These are phyloP conservation scores for Acronicta aceris DNA, from an alignment of 2,888 invertebrate species.

Conservation along the genomic window DNA sequence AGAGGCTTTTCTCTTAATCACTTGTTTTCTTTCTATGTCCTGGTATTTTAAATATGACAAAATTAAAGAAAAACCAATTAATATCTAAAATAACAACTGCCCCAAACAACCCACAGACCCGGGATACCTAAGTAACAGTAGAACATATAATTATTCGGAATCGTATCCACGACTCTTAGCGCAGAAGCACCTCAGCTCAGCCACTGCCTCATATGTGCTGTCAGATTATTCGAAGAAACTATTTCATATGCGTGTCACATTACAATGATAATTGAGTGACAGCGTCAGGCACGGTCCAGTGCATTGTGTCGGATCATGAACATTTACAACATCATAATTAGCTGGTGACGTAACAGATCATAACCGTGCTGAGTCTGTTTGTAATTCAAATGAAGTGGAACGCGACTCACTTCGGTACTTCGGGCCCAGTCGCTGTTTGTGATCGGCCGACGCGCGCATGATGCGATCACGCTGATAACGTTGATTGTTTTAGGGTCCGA, in stretches of 20 bases:
- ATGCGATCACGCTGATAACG: constrained; percentile 20
- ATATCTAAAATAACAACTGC: no score
- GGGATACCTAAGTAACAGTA: no score
- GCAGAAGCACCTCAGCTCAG: no score
- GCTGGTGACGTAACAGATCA: constrained; percentile 67
- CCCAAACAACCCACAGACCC: no score
- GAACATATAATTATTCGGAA: no score
- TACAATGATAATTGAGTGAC: constrained; percentile 48
- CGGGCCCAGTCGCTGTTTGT: constrained; percentile 23
- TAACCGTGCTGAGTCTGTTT: constrained; percentile 62
- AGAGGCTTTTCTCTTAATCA: no score
- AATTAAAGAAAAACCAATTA: no score
- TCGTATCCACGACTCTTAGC: no score
- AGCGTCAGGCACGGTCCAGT: constrained; percentile 15
- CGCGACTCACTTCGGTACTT: constrained; percentile 43
- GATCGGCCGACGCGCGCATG: constrained; percentile 24
- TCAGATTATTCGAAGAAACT: no score
- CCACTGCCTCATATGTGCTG: no score
- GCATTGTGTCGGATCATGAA: constrained; percentile 35
- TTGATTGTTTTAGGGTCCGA: constrained; percentile 13
- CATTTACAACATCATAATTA: constrained; percentile 50
- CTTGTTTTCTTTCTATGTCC: no score
- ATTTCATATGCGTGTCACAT: constrained; percentile 14
- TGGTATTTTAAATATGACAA: no score
- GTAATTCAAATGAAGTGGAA: constrained; percentile 72